phyloP scores from a whole-genome alignment of 2,113 vertebrate species.

The Nesogale talazaci region DNA sequence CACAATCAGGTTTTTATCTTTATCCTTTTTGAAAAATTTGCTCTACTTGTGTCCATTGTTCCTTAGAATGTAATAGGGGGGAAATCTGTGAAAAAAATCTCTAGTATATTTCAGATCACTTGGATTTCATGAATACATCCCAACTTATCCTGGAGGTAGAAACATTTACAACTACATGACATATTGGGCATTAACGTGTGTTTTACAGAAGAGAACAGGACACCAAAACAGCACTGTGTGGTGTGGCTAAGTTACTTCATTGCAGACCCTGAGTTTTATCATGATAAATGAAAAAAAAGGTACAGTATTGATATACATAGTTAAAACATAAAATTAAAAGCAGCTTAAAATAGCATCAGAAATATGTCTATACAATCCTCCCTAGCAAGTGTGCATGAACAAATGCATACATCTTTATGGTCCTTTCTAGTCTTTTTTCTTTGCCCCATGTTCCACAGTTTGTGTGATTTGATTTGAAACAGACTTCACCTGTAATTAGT shows the following conservation, averaged over 20 bases:
- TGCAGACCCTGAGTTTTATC: neutral
- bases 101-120: slow-evolving; percentile 10
- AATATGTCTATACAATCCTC: neutral
- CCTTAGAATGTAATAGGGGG: slow-evolving; percentile 16
- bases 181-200: slow-evolving; percentile 37
- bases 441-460: neutral
- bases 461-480: neutral
- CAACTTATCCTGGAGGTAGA: neutral
- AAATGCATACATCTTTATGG: neutral
- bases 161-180: neutral
- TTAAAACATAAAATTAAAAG: neutral
- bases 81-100: neutral
- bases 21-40: neutral
- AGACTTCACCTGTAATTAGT: neutral
- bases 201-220: slow-evolving; percentile 31
- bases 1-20: neutral
- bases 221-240: neutral
- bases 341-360: neutral
- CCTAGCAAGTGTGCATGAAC: no score
- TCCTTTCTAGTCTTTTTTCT: neutral
- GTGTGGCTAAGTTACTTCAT: neutral
- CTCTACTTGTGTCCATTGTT: neutral
- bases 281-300: neutral
- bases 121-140: neutral
- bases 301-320: neutral